Percentiles rank a stretch among this genome's conserved stretches.
These are phyloP conservation scores for Phalacrocorax carbo DNA, from an alignment of 2,113 vertebrate species.

Conservation along the genomic window DNA sequence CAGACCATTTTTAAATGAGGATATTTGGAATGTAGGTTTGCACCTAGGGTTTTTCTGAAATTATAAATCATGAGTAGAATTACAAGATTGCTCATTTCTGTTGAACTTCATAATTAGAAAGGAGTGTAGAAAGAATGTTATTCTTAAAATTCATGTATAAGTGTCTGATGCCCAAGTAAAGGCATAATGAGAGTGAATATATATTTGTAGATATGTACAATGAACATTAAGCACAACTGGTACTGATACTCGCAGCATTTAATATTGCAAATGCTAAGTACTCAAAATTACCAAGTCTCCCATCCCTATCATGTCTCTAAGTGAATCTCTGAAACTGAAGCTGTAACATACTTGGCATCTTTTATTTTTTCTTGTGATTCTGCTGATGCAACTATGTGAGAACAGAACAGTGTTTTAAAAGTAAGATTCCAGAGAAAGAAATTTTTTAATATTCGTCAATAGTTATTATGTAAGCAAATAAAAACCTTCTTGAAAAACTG, in stretches of 20 bases:
- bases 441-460: not conserved
- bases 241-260: not conserved
- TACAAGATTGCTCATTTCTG: not conserved
- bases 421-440: not conserved
- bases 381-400: not conserved
- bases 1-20: slow-evolving; percentile 61
- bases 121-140: not conserved
- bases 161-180: not conserved
- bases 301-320: not conserved
- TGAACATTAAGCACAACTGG: not conserved
- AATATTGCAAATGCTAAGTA: not conserved
- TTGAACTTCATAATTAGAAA: slow-evolving; percentile 36
- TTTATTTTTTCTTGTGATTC: not conserved
- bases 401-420: not conserved
- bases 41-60: slow-evolving; percentile 54
- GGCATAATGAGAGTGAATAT: not conserved
- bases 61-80: slow-evolving; percentile 31
- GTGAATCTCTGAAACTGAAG: not conserved
- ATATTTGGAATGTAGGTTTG: slow-evolving; percentile 34
- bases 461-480: not conserved
- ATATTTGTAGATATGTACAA: not conserved
- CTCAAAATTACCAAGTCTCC: not conserved
- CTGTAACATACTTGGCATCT: not conserved
- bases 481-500: not conserved
- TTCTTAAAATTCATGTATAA: not conserved